These are phyloP conservation scores for Rutilus rutilus DNA, from an alignment of 2,113 vertebrate species.

Conservation along the genomic window DNA sequence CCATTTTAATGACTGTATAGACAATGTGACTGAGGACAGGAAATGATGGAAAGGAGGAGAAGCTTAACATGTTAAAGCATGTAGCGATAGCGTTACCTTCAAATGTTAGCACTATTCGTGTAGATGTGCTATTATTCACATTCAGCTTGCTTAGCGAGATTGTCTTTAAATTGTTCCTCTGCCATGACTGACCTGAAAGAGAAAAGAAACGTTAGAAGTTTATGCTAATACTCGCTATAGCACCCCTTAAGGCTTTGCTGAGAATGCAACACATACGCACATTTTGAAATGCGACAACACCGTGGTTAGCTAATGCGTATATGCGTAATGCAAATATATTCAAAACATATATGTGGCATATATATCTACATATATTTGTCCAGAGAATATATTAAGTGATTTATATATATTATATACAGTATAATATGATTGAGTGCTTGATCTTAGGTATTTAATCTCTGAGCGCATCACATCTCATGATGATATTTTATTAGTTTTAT, in stretches of 20 bases:
- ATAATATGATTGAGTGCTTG: neutral
- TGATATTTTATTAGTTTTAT: slow-evolving; percentile 12
- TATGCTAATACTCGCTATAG: neutral
- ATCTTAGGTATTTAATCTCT: neutral
- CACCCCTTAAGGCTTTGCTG: neutral
- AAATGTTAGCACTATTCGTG: neutral
- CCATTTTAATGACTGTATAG: neutral
- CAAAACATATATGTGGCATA: neutral
- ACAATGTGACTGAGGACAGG: neutral
- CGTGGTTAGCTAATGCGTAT: too few relatives aligned
- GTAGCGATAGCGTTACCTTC: neutral
- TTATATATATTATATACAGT: too few relatives aligned
- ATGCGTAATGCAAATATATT: too few relatives aligned
- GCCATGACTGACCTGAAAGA: neutral
- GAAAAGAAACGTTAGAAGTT: neutral
- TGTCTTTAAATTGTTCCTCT: neutral
- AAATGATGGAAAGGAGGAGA: slow-evolving; percentile 10
- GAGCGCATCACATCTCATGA: neutral
- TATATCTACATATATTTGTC: neutral
- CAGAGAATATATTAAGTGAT: neutral
- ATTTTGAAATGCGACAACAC: neutral
- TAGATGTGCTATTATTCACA: neutral
- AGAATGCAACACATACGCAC: neutral
- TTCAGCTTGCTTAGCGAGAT: neutral
- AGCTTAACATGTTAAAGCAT: neutral